phyloP scores from a whole-genome alignment of 1,140 invertebrate genomes.

The Drosophila sturtevanti region DNA sequence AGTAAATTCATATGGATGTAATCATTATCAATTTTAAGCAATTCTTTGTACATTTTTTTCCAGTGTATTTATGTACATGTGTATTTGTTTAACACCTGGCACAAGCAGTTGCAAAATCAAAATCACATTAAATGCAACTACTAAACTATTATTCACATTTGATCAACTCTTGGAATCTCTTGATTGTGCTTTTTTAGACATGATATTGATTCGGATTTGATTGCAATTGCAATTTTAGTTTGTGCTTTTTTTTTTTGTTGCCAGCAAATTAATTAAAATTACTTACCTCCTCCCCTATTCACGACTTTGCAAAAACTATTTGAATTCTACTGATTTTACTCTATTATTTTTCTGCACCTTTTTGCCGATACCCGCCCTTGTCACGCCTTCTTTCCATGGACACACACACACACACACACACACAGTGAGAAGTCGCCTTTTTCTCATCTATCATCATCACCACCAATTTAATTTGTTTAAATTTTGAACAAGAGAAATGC shows the following conservation, averaged over 20 bases:
- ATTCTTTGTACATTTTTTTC: too few species aligned
- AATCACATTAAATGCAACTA: too few species aligned
- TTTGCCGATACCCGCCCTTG: neutral
- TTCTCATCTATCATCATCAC: neutral
- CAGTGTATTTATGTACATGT: too few species aligned
- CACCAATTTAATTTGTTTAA: slow-evolving; percentile 57
- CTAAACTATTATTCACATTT: neutral
- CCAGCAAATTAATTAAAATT: slow-evolving; percentile 68
- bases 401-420: neutral
- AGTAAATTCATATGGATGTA: too few species aligned
- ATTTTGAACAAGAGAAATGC: slow-evolving; percentile 57
- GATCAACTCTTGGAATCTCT: neutral
- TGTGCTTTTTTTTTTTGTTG: too few species aligned
- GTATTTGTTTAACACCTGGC: too few species aligned
- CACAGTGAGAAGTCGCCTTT: neutral
- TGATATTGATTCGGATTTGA: slow-evolving; percentile 54
- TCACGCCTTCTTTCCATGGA: neutral
- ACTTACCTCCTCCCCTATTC: slow-evolving; percentile 42
- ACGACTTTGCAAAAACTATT: slow-evolving; percentile 23
- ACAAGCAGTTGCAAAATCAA: too few species aligned
- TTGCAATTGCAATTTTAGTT: slow-evolving; percentile 62
- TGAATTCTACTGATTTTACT: slow-evolving; percentile 28
- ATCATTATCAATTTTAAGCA: too few species aligned
- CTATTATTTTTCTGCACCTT: slow-evolving; percentile 27
- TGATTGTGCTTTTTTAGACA: slow-evolving; percentile 34